Percentiles rank a stretch among this genome's conserved stretches.
Evolutionary conservation across 2,113 vertebrate genomes (phyloP).

Genomic region (Pseudopipra pipra): DNA sequence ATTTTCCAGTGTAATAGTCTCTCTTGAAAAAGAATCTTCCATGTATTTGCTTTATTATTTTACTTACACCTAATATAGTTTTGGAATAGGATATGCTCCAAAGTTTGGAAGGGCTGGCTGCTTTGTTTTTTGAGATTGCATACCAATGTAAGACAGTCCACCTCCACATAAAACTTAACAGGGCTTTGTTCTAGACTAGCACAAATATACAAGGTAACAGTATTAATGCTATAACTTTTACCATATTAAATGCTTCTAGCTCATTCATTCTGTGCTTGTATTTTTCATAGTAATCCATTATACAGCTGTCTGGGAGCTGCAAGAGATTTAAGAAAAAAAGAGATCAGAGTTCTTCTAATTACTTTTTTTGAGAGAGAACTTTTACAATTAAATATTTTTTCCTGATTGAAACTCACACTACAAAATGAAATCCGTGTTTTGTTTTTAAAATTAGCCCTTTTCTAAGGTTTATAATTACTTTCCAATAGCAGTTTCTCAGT

Average conservation of each 20-base stretch:
- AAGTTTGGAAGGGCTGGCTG: neutral
- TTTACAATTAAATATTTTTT: neutral
- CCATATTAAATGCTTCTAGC: constrained; percentile 95
- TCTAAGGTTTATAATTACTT: neutral
- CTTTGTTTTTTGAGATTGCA: constrained; percentile 54
- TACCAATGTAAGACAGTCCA: constrained; percentile 50
- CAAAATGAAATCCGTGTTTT: neutral
- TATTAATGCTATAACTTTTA: constrained; percentile 65
- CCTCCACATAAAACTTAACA: constrained; percentile 53
- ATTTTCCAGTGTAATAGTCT: constrained; percentile 56
- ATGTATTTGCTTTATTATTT: constrained; percentile 75
- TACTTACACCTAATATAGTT: constrained; percentile 73
- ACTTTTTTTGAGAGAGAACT: neutral
- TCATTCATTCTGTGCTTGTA: constrained; percentile 84
- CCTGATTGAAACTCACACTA: neutral
- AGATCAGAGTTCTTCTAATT: neutral
- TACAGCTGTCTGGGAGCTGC: constrained; percentile 78
- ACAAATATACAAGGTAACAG: constrained; percentile 12
- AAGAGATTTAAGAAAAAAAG: constrained; percentile 45
- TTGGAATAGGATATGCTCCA: constrained; percentile 52
- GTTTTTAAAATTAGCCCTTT: constrained; percentile 34
- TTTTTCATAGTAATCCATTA: constrained; percentile 85
- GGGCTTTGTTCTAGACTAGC: constrained; percentile 35
- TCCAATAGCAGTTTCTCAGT: neutral
- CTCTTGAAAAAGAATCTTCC: constrained; percentile 67